These are phyloP conservation scores for Tiliqua scincoides DNA, from an alignment of 2,113 vertebrate species.

Conservation along the genomic window DNA sequence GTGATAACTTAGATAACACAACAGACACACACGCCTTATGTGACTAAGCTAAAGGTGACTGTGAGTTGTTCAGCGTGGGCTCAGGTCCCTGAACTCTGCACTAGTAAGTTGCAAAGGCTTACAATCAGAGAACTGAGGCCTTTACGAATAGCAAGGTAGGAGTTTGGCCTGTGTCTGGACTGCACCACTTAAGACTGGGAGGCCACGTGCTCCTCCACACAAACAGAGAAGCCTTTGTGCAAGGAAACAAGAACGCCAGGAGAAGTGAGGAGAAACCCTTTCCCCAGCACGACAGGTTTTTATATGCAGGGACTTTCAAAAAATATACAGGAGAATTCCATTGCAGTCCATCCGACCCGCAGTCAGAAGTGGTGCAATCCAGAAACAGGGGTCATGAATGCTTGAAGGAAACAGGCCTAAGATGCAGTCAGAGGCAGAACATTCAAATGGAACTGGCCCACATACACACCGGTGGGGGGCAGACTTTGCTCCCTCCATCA, in stretches of 20 bases:
- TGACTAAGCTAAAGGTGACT: slow-evolving; percentile 61
- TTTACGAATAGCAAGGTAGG: background rate
- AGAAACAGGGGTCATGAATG: background rate
- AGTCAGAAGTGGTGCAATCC: background rate
- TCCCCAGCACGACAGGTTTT: background rate
- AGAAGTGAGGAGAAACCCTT: background rate
- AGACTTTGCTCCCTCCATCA: background rate
- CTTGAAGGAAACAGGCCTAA: too few relatives aligned
- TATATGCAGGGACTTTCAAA: background rate
- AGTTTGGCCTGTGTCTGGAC: too few relatives aligned
- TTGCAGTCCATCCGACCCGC: background rate
- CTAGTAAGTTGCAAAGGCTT: background rate
- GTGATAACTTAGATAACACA: background rate
- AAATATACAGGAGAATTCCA: too few relatives aligned
- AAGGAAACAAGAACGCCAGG: background rate
- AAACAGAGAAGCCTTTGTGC: background rate
- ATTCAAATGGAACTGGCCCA: background rate
- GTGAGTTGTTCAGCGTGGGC: background rate
- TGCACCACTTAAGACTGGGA: too few relatives aligned
- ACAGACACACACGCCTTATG: slow-evolving; percentile 14
- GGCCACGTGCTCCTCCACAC: background rate
- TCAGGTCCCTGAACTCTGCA: background rate
- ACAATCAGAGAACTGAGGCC: background rate
- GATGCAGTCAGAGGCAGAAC: too few relatives aligned
- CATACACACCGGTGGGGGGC: background rate